These are phyloP conservation scores for Leistus spinibarbis DNA, from an alignment of 2,888 invertebrate genomes.

Conservation along the genomic window DNA sequence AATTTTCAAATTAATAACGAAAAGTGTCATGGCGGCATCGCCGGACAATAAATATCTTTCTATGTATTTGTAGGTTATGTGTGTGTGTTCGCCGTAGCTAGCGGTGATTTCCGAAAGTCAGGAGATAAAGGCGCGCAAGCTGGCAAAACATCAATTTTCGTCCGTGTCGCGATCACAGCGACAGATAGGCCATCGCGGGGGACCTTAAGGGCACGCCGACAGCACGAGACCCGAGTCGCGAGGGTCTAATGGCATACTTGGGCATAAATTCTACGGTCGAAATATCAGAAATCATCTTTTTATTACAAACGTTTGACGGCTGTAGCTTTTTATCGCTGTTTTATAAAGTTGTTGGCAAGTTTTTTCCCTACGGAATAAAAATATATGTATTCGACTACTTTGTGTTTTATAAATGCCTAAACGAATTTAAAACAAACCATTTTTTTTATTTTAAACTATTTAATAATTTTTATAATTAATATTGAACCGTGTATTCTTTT, in stretches of 20 bases:
- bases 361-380: too few species aligned
- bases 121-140: conserved; percentile 44
- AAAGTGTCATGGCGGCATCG: conserved; percentile 19
- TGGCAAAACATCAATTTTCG: conserved; percentile 54
- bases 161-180: conserved; percentile 45
- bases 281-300: conserved; percentile 29
- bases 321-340: conserved; percentile 24
- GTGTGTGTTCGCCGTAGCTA: neutral
- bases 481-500: too few species aligned
- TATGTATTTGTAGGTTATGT: too few species aligned
- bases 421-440: too few species aligned
- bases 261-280: too few species aligned
- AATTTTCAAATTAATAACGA: conserved; percentile 33
- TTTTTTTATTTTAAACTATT: too few species aligned
- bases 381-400: too few species aligned
- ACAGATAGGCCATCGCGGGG: conserved; percentile 8
- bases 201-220: conserved; percentile 10
- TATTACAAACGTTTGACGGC: neutral
- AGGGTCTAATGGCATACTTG: neutral
- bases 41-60: conserved; percentile 13
- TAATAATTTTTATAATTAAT: too few species aligned
- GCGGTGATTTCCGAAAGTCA: neutral
- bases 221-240: conserved; percentile 8
- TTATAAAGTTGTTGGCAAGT: conserved; percentile 13
- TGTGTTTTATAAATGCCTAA: too few species aligned